Conservation (phyloP, 1,140 invertebrate genomes). For the Aphaenogaster floridana region DNA sequence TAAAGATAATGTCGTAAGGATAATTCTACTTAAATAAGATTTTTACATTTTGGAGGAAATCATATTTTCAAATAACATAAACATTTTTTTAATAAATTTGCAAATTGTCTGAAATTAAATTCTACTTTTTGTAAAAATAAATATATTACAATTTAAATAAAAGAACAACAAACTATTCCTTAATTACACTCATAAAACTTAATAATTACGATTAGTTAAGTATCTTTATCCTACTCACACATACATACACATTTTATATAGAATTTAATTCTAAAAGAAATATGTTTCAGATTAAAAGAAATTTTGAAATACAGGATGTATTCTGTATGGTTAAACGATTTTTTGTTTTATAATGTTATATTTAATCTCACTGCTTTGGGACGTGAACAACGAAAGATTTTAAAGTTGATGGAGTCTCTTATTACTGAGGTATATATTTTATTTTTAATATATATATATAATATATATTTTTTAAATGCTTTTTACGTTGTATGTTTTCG, state of each 20-base stretch:
- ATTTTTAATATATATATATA: neutral
- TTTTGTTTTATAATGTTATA: neutral
- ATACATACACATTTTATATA: neutral
- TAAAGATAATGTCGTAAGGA: neutral
- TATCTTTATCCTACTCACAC: neutral
- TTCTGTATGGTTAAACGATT: neutral
- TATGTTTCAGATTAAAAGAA: neutral
- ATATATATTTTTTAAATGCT: slow-evolving; percentile 57
- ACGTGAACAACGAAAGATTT: neutral
- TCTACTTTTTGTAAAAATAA: too few species aligned
- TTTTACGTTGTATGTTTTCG: slow-evolving; percentile 55
- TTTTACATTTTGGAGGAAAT: neutral
- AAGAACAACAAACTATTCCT: neutral
- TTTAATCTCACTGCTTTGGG: neutral
- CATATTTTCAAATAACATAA: too few species aligned
- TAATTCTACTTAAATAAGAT: neutral
- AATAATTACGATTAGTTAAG: neutral
- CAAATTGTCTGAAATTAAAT: too few species aligned
- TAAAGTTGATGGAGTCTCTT: neutral
- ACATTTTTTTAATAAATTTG: too few species aligned
- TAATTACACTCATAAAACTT: neutral
- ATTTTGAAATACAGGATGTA: neutral
- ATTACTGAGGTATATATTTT: neutral
- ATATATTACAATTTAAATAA: too few species aligned
- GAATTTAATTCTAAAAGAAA: neutral